Evolutionary conservation across 2,797 vertebrate genomes (phyloP), one percentile per base, ranked within the genome.

Genomic region (Hydrolagus colliei): DNA sequence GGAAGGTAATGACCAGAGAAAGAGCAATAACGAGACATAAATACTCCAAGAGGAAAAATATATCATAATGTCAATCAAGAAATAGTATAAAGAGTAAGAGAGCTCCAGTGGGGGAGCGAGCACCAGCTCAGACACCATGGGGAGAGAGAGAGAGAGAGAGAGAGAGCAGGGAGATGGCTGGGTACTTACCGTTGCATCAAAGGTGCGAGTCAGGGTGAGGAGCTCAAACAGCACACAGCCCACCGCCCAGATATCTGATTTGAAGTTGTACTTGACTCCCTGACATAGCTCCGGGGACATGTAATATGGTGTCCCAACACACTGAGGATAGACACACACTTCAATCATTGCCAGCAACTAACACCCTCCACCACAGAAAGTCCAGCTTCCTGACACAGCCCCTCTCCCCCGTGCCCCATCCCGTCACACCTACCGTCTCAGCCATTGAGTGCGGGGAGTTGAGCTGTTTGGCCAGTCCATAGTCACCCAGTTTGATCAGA

Each of bases 251-350:
- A 99, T 99, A 91, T 99, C 98, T 0, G 98, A 99, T 90, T 99
- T 99, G 89, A 97, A 99, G 93, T 96, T 99, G 92, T 99, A 99
- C 90, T 98, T 99, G 61, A 96, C 91, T 87, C 98, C 98, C 89
- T 99, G 98, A 89, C 98, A 99, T 86, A 99, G 93, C 89, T 99
- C 98, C 74, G 98, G 98, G 85, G 98, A 99, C 98, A 99, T 99
- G 91, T 99, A 99, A 90, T 99, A 98, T 0, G 98, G 97, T 12
- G 98, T 99, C 90, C 98, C 98, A 41, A 99, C 98, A 92, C 97
- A 96, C 98, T 99, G 89, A 88, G 89, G 72, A 61, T 16, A 63
- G 20, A 13, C 27, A 79, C 61, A 79, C 41, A 16, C 11, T 9
- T 59, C 62, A 72, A 52, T 52, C 41, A 52, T 52, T 5, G 2